Evolutionary conservation across 2,888 invertebrate species (phyloP).

Genomic region (Stenoptilia bipunctidactyla): DNA sequence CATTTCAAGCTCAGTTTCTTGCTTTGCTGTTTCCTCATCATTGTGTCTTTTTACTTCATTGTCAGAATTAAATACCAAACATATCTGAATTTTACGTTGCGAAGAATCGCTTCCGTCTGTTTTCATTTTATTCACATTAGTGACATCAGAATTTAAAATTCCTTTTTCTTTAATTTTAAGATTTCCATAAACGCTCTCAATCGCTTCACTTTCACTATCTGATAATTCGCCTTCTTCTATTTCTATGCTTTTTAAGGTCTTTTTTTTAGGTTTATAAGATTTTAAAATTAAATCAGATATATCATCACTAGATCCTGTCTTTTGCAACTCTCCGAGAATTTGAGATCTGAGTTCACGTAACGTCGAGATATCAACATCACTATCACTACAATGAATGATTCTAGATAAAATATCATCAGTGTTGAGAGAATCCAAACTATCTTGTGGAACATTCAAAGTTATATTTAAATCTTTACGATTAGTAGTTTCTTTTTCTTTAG

Average conservation of each 20-base stretch:
- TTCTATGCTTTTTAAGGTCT: conserved; percentile 28
- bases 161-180: conserved; percentile 34
- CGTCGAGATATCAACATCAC: conserved; percentile 59
- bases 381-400: conserved; percentile 52
- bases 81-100: conserved; percentile 45
- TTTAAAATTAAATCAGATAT: conserved; percentile 57
- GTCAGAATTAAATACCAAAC: conserved; percentile 32
- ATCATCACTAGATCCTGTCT: conserved; percentile 51
- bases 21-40: too few relatives aligned
- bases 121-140: neutral
- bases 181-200: conserved; percentile 52
- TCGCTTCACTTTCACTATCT: conserved; percentile 59
- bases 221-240: conserved; percentile 61
- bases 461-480: conserved; percentile 44
- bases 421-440: conserved; percentile 46
- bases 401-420: conserved; percentile 54
- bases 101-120: conserved; percentile 23
- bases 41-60: neutral
- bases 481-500: conserved; percentile 20
- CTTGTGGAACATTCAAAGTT: conserved; percentile 54
- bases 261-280: conserved; percentile 40
- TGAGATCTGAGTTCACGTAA: conserved; percentile 55
- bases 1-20: conserved; percentile 34
- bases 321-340: conserved; percentile 58
- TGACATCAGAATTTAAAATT: conserved; percentile 6